Evolutionary conservation across 2,888 invertebrate species (phyloP).

Genomic region (Seira ritae): DNA sequence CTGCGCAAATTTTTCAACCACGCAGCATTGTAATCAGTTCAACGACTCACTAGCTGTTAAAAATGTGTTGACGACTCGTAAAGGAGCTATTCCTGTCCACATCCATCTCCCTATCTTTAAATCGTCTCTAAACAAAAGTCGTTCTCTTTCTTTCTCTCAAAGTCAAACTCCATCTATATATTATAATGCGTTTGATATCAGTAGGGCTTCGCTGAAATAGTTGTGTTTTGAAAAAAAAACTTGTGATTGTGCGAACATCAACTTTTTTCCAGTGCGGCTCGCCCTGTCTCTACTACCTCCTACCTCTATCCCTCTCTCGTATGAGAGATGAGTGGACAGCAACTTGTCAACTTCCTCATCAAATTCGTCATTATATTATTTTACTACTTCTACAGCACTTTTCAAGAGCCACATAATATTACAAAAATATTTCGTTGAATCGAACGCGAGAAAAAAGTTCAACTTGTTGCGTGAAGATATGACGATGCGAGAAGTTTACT

Average conservation of each 20-base stretch:
- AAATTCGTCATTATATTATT: constrained; percentile 41
- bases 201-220: background rate
- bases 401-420: background rate
- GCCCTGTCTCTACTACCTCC: no score
- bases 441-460: background rate
- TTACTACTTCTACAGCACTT: background rate
- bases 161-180: background rate
- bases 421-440: background rate
- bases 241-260: background rate
- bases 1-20: constrained; percentile 34
- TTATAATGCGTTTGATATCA: background rate
- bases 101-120: constrained; percentile 11
- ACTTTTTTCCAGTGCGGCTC: background rate
- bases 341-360: constrained; percentile 65
- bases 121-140: constrained; percentile 9
- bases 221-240: constrained; percentile 1
- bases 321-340: constrained; percentile 3
- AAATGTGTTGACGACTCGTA: constrained; percentile 17
- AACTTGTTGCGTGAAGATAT: background rate
- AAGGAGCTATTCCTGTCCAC: constrained; percentile 9
- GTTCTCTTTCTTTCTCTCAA: background rate
- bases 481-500: no score
- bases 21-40: constrained; percentile 50
- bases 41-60: constrained; percentile 44
- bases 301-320: no score